Base-by-base conservation (phyloP, 1,140 invertebrate genomes). In the Latrodectus geometricus region DNA sequence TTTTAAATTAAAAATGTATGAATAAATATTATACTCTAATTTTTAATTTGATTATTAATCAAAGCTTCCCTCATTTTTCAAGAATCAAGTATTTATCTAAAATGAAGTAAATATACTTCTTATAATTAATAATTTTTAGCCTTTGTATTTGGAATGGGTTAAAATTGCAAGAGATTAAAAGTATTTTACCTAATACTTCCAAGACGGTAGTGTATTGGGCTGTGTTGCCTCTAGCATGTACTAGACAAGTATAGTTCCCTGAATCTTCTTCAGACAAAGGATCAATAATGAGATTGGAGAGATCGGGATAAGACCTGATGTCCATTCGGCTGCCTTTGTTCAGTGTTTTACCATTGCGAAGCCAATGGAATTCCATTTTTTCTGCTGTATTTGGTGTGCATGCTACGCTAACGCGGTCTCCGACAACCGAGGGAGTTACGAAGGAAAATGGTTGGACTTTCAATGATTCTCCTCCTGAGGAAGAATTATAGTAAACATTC, bases 401-500 rank as follows among this genome's bases (percentile, higher is more conserved):
- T 8, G 65, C 77, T 8, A 68, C 74, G 14, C 23, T 83, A 0
- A 48, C 87, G 21, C 84, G 66, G 11, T 88, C 61, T 14, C 80
- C 87, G 17, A 83, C 35, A 8, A 35, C 48, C n/a, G 78, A 72
- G 7, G 56, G 48, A 4, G 68, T 65, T 9, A 80, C 80, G 35
- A 84, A 88, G 23, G 35, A 75, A 74, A 88, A 88, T 8, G 80
- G 80, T 49, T 84, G 79, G 20, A 83, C 83, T 17, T 56, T 23
- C 20, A 48, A 9, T 17, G 61, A 69, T n/a, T 69, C 68, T 65
- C 49, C 77, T 7, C n/a, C 77, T 79, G 65, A 12, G 50, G 49
- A 20, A 8, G 0, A 76, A 77, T 9, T n/a, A n/a, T n/a, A n/a
- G n/a, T n/a, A n/a, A n/a, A n/a, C n/a, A n/a, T n/a, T n/a, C n/a